Evolutionary conservation across 2,113 vertebrate genomes (phyloP).

Genomic region (Platanista minor): DNA sequence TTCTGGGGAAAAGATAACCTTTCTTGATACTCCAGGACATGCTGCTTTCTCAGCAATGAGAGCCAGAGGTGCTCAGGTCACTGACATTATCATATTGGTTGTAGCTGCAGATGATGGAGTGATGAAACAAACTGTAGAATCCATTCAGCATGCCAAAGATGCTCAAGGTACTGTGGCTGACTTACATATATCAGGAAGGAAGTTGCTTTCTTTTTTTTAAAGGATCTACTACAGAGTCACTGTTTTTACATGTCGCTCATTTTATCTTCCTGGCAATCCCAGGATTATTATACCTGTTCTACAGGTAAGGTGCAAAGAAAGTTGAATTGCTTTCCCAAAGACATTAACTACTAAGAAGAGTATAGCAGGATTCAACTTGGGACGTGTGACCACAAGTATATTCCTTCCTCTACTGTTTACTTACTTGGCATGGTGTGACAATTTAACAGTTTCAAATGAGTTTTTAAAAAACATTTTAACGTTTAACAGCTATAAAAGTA

Average conservation of each 20-base stretch:
- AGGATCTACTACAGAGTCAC: background rate
- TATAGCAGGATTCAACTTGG: background rate
- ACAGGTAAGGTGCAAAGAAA: background rate
- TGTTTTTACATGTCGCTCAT: background rate
- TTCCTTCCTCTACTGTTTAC: background rate
- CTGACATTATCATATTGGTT: conserved; percentile 94
- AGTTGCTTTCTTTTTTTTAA: background rate
- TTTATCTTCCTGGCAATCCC: background rate
- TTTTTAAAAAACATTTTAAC: background rate
- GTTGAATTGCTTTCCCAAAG: background rate
- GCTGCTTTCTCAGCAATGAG: conserved; percentile 96
- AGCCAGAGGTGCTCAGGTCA: conserved; percentile 90
- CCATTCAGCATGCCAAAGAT: conserved; percentile 90
- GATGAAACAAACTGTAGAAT: conserved; percentile 96
- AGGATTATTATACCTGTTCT: background rate
- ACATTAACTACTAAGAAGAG: background rate
- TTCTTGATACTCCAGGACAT: conserved; percentile 97
- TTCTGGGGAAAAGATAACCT: conserved; percentile 95
- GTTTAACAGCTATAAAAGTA: background rate
- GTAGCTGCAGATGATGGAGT: conserved; percentile 97
- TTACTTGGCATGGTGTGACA: background rate
- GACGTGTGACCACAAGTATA: background rate
- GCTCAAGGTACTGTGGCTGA: conserved; percentile 82
- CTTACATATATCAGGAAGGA: background rate
- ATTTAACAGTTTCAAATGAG: background rate